Conservation (phyloP, 35 echinoderm and acorn worm species). For the Nesometra sesokonis region DNA sequence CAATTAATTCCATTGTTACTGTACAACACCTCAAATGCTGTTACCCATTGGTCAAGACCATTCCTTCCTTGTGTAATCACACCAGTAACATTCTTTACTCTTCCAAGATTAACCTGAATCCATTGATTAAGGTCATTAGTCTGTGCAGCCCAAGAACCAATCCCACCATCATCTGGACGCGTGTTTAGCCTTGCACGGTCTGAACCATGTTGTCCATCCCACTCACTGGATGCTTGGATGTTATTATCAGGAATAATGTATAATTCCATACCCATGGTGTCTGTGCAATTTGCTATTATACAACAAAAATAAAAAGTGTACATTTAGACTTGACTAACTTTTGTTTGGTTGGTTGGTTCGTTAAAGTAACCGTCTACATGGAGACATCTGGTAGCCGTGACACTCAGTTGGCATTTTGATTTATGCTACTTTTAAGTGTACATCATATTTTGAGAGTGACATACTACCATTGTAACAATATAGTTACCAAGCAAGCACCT, state of each 20-base stretch:
- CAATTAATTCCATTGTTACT: background rate
- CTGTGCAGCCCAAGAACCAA: background rate
- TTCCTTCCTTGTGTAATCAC: background rate
- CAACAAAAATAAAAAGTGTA: background rate
- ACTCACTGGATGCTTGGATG: background rate
- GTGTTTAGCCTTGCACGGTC: background rate
- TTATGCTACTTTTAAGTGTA: too few relatives aligned
- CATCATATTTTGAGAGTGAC: too few relatives aligned
- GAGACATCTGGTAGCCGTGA: too few relatives aligned
- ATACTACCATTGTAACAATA: too few relatives aligned
- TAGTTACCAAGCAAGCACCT: too few relatives aligned
- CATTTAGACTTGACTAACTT: too few relatives aligned
- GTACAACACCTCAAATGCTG: background rate
- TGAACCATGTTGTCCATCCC: background rate
- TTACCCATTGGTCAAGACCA: background rate
- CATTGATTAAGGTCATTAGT: background rate
- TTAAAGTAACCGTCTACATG: too few relatives aligned
- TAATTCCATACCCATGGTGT: background rate
- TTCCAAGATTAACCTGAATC: background rate
- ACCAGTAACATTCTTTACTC: background rate
- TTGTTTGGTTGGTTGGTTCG: too few relatives aligned
- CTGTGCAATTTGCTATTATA: background rate
- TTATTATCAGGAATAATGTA: background rate
- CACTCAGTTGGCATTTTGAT: too few relatives aligned
- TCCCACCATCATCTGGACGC: background rate